Percentiles rank a stretch among this genome's conserved stretches.
phyloP scores from a whole-genome alignment of 2,888 invertebrate species.

The Eledona agricola region DNA sequence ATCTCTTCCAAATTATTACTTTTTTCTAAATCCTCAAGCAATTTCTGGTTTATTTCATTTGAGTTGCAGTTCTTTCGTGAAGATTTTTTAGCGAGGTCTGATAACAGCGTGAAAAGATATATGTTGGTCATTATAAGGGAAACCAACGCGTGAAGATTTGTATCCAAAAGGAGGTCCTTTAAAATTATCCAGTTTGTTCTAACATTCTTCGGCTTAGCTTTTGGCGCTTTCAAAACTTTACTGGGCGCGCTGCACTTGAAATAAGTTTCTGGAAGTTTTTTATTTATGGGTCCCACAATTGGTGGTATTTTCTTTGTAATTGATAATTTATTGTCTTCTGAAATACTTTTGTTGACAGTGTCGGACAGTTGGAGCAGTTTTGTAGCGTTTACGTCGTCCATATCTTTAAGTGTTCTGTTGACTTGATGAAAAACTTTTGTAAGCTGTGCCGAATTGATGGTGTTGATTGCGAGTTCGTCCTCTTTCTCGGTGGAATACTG shows the following conservation, averaged over 20 bases:
- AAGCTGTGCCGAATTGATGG: conserved; percentile 1
- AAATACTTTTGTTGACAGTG: not conserved
- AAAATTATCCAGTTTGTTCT: conserved; percentile 18
- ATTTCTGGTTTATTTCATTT: not conserved
- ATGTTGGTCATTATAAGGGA: conserved; percentile 27
- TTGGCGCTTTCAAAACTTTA: not conserved
- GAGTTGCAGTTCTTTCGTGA: not conserved
- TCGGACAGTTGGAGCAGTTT: conserved; percentile 1
- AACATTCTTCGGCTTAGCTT: conserved; percentile 6
- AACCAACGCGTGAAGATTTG: conserved; percentile 20
- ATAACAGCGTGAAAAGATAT: conserved; percentile 13
- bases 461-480: conserved; percentile 4
- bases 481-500: conserved; percentile 4
- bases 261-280: no score
- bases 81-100: conserved; percentile 10
- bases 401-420: conserved; percentile 12
- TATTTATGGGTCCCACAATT: not conserved
- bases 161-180: conserved; percentile 18
- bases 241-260: not conserved
- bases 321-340: not conserved
- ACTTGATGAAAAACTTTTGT: conserved; percentile 8
- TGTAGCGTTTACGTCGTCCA: not conserved
- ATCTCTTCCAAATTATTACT: conserved; percentile 9
- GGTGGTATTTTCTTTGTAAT: not conserved
- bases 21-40: conserved; percentile 11